These are phyloP conservation scores for Drosophila stalkeri DNA, from an alignment of 2,888 invertebrate species.

Conservation along the genomic window DNA sequence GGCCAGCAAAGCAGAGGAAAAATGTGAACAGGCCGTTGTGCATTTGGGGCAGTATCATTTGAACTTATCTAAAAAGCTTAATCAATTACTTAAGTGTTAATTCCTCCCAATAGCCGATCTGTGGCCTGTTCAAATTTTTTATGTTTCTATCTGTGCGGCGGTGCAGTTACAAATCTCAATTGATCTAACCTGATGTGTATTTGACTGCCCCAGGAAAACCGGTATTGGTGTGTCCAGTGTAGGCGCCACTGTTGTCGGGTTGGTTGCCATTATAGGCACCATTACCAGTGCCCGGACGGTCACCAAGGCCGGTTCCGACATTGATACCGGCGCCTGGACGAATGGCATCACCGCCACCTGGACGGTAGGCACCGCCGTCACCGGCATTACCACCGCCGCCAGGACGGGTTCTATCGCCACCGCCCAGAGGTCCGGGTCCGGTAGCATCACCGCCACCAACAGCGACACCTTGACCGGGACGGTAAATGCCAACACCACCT, in stretches of 20 bases:
- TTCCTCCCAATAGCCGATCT: constrained; percentile 6
- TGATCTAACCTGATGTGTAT: constrained; percentile 83
- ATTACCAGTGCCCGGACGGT: constrained; percentile 26
- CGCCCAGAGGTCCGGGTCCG: constrained; percentile 31
- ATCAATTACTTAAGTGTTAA: neutral
- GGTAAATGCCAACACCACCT: constrained; percentile 16
- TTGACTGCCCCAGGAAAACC: constrained; percentile 83
- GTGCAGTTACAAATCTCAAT: constrained; percentile 45
- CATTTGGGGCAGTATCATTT: constrained; percentile 1
- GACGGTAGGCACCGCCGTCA: constrained; percentile 27
- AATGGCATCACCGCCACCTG: constrained; percentile 34
- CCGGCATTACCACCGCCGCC: constrained; percentile 28
- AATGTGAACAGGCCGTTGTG: constrained; percentile 69
- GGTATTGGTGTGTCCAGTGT: constrained; percentile 60
- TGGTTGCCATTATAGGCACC: constrained; percentile 26
- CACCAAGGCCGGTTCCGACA: constrained; percentile 27
- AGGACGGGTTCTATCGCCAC: constrained; percentile 21
- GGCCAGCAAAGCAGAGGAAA: constrained; percentile 54
- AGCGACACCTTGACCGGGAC: constrained; percentile 24
- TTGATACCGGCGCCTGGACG: constrained; percentile 39
- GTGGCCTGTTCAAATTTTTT: constrained; percentile 71
- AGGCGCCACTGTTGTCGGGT: constrained; percentile 40
- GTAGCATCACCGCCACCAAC: constrained; percentile 29
- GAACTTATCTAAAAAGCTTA: constrained; percentile 1
- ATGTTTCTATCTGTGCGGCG: constrained; percentile 50